Evolutionary conservation across 2,113 vertebrate genomes (phyloP), one percentile per base, ranked within the genome.

Genomic region (Spheniscus mendiculus): DNA sequence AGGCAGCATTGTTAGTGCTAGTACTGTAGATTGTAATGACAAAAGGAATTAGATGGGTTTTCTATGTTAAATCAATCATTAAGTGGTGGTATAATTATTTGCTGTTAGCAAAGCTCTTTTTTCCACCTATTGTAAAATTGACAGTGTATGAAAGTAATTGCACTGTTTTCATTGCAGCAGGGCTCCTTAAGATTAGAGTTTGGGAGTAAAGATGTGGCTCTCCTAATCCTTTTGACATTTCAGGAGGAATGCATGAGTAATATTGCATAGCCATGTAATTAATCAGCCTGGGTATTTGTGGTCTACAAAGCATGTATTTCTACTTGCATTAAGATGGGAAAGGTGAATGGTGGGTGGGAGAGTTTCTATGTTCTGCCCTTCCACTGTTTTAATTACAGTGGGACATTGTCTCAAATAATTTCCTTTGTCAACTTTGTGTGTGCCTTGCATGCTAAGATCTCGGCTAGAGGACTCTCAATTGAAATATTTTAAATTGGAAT

Each of bases 11-110:
- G 95, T 97, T 96, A 97, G 83, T 96, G 95, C 97, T 98, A 98
- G 95, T 91, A 96, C 83, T 96, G 93, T 96, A 98, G 97, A 98
- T 98, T 97, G 95, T 90, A 98, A 98, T 90, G 96, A 98, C 97
- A 98, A 98, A 98, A 97, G 83, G 91, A 98, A 98, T 98, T 98
- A 98, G 95, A 98, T 97, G 96, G 66, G 83, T 96, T 98, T 98
- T 98, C 98, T 98, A 92, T 97, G 97, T 97, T 98, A 98, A 98
- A 98, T 98, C 97, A 98, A 94, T 98, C 98, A 98, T 98, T 98
- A 98, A 97, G 97, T 91, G 78, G 95, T 97, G 96, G 92, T 97
- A 98, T 98, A 98, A 98, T 98, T 98, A 98, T 98, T 98, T 98
- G 97, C 95, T 97, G 94, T 97, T 98, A 97, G 96, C 95, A 98